A percentile compares a stretch with the other conserved stretches of the same genome.
Conservation (phyloP, 2,113 vertebrate species). For the Acanthochromis polyacanthus region DNA sequence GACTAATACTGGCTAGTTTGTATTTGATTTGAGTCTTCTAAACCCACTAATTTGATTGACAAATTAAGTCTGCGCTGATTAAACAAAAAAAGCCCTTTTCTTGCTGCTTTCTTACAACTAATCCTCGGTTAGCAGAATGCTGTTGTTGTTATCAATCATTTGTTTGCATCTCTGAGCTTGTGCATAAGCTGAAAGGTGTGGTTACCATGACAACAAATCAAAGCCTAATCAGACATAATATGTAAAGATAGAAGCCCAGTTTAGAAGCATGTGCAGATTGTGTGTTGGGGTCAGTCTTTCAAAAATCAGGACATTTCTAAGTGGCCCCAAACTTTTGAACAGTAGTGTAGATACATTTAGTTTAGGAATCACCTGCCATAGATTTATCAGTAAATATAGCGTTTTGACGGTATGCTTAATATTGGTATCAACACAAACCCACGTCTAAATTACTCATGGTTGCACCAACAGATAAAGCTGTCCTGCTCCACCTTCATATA, state of each 20-base stretch:
- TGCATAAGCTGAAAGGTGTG: not conserved
- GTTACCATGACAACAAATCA: not conserved
- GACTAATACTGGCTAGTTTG: constrained; percentile 63
- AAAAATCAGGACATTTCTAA: too few species aligned
- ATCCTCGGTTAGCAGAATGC: constrained; percentile 82
- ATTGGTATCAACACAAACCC: too few species aligned
- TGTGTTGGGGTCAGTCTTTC: too few species aligned
- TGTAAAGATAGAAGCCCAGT: not conserved
- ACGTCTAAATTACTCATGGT: too few species aligned
- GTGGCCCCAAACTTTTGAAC: too few species aligned
- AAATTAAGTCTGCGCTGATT: constrained; percentile 83
- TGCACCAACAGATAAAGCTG: too few species aligned
- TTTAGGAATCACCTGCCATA: too few species aligned
- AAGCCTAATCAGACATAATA: not conserved
- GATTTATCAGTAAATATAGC: too few species aligned
- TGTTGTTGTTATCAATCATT: constrained; percentile 1
- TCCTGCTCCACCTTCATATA: too few species aligned
- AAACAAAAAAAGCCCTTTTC: constrained; percentile 85
- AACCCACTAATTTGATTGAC: constrained; percentile 86
- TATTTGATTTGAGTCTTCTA: constrained; percentile 63
- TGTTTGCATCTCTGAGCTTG: constrained; percentile 32
- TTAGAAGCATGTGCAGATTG: too few species aligned
- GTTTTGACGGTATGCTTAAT: too few species aligned
- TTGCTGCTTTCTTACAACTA: constrained; percentile 99
- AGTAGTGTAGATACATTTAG: too few species aligned